These are phyloP conservation scores for Sitta europaea DNA, from an alignment of 2,113 vertebrate genomes.

Conservation along the genomic window DNA sequence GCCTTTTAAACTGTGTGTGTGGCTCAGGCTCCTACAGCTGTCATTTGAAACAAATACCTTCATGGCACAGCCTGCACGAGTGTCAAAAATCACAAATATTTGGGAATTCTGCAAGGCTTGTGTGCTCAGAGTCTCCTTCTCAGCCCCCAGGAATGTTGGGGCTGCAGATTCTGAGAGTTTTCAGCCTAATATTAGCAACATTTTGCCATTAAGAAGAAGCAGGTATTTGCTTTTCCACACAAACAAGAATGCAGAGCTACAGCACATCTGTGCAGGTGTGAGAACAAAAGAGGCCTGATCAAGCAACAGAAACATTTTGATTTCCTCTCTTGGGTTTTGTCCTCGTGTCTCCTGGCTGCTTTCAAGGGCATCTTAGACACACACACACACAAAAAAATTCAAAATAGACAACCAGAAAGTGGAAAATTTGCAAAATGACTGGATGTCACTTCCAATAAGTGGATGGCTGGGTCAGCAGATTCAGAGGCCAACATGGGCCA, in stretches of 20 bases:
- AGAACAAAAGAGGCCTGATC: background rate
- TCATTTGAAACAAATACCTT: background rate
- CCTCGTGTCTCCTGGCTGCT: background rate
- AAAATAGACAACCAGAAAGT: background rate
- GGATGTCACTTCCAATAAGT: background rate
- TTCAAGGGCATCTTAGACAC: slow-evolving; percentile 30
- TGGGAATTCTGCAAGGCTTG: background rate
- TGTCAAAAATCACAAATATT: background rate
- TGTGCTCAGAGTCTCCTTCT: background rate
- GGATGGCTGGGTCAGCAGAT: background rate
- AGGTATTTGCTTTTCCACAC: background rate
- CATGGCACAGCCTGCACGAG: background rate
- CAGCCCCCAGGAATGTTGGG: background rate
- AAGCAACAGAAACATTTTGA: background rate
- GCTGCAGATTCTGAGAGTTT: background rate
- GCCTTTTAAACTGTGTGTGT: background rate
- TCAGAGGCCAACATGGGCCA: background rate
- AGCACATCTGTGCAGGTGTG: background rate
- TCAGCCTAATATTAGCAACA: background rate
- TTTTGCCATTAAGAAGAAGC: background rate
- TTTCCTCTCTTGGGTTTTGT: background rate
- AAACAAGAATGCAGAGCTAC: background rate
- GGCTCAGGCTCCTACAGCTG: background rate
- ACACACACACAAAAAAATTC: background rate
- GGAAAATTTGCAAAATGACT: background rate